A percentile compares a stretch with the other conserved stretches of the same genome.
Conservation (phyloP, 2,888 invertebrate species). For the Rhagophthalmus giganteus region DNA sequence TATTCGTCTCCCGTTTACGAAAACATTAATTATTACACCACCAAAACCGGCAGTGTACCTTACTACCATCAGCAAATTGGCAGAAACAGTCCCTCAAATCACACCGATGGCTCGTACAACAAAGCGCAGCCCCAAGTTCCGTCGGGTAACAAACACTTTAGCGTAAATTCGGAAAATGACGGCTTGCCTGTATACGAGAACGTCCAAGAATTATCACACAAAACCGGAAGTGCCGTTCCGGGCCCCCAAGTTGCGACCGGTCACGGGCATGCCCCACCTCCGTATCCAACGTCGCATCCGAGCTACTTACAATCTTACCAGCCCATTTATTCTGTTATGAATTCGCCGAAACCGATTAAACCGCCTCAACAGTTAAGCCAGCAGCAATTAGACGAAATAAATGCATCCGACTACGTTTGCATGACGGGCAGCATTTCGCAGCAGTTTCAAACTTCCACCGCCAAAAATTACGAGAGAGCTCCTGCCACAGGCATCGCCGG, state of each 20-base stretch:
- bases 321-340: slow-evolving; percentile 48
- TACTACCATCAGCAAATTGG: slow-evolving; percentile 64
- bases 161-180: slow-evolving; percentile 47
- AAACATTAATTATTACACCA: slow-evolving; percentile 79
- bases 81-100: slow-evolving; percentile 53
- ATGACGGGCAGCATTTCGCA: slow-evolving; percentile 73
- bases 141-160: slow-evolving; percentile 56
- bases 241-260: slow-evolving; percentile 53
- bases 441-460: slow-evolving; percentile 53
- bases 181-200: slow-evolving; percentile 60
- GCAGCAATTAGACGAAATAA: slow-evolving; percentile 67
- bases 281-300: slow-evolving; percentile 20
- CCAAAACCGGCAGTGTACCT: slow-evolving; percentile 54
- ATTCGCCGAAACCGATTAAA: slow-evolving; percentile 34
- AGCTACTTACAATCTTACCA: slow-evolving; percentile 35
- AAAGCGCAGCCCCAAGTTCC: slow-evolving; percentile 85
- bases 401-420: slow-evolving; percentile 80
- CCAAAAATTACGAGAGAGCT: slow-evolving; percentile 51
- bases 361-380: slow-evolving; percentile 35
- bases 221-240: slow-evolving; percentile 47
- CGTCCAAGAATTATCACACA: slow-evolving; percentile 46
- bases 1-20: slow-evolving; percentile 68
- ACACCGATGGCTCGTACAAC: slow-evolving; percentile 60
- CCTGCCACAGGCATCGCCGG: slow-evolving; percentile 57
- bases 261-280: slow-evolving; percentile 28